phyloP scores from a whole-genome alignment of 2,113 vertebrate genomes.

The Blennius ocellaris region DNA sequence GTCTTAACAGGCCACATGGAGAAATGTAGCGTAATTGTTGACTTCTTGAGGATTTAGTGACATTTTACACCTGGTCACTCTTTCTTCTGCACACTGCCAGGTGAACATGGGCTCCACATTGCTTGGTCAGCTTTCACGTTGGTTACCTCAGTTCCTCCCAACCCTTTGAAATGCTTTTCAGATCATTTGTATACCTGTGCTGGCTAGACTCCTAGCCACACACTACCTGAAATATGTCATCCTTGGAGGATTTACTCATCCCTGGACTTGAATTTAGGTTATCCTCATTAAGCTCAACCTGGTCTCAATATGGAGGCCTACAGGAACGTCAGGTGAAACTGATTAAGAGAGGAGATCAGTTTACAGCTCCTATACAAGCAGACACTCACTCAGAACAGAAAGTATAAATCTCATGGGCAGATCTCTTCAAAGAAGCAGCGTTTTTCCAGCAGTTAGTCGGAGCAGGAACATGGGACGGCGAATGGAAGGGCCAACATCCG shows the following conservation, averaged over 20 bases:
- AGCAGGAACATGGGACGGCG: conserved; percentile 12
- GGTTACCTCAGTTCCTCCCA: conserved; percentile 7
- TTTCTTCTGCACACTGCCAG: conserved; percentile 15
- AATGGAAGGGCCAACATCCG: conserved; percentile 19
- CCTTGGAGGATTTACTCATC: not conserved
- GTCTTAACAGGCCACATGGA: too few relatives aligned
- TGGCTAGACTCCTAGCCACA: not conserved
- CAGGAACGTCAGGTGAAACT: not conserved
- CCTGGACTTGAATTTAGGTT: not conserved
- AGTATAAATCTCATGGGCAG: not conserved
- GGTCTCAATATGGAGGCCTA: not conserved
- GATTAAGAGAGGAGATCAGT: not conserved
- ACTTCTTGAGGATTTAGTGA: not conserved
- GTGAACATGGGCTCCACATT: conserved; percentile 3
- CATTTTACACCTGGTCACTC: not conserved
- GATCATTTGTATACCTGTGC: not conserved
- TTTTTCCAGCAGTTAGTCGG: conserved; percentile 18
- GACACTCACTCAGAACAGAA: too few relatives aligned
- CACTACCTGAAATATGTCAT: conserved; percentile 15
- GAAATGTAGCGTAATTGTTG: too few relatives aligned
- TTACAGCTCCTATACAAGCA: not conserved
- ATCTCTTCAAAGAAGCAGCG: conserved; percentile 20
- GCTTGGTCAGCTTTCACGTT: conserved; percentile 37
- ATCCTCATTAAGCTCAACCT: not conserved
- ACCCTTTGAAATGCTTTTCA: not conserved